A percentile compares a stretch with the other conserved stretches of the same genome.
Conservation (phyloP, 2,797 vertebrate species). For the Lates japonicus region DNA sequence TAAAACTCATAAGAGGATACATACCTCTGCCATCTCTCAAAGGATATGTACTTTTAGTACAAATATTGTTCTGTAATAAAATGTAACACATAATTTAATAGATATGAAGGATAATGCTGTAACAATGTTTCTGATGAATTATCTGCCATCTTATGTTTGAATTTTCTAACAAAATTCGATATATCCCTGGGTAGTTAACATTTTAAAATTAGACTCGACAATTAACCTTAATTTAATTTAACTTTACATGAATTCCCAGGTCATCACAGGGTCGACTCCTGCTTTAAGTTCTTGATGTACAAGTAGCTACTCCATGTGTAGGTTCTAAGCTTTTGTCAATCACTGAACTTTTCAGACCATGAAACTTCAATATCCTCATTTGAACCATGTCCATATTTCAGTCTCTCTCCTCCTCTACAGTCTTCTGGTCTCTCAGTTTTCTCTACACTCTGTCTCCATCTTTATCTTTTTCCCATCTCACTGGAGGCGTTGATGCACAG, state of each 20-base stretch:
- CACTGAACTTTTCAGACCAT: conserved; percentile 37
- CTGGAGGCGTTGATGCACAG: conserved; percentile 42
- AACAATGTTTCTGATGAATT: neutral
- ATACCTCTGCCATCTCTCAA: neutral
- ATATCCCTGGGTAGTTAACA: neutral
- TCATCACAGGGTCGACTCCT: conserved; percentile 1
- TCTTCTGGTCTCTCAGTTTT: conserved; percentile 26
- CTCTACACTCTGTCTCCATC: conserved; percentile 20
- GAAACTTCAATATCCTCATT: conserved; percentile 43
- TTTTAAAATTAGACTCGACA: neutral
- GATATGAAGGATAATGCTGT: neutral
- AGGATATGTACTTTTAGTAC: neutral
- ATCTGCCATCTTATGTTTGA: too few species aligned
- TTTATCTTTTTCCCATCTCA: conserved; percentile 5
- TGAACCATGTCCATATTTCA: conserved; percentile 19
- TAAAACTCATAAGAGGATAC: neutral
- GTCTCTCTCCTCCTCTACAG: conserved; percentile 1
- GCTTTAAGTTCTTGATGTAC: neutral
- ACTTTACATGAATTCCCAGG: neutral
- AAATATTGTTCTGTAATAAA: neutral
- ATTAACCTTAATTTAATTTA: neutral
- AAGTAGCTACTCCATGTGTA: conserved; percentile 20
- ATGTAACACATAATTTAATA: neutral
- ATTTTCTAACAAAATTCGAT: too few species aligned
- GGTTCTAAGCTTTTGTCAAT: conserved; percentile 39